phyloP scores from a whole-genome alignment of 2,888 invertebrate genomes.

The Trissoscelio sp. region DNA sequence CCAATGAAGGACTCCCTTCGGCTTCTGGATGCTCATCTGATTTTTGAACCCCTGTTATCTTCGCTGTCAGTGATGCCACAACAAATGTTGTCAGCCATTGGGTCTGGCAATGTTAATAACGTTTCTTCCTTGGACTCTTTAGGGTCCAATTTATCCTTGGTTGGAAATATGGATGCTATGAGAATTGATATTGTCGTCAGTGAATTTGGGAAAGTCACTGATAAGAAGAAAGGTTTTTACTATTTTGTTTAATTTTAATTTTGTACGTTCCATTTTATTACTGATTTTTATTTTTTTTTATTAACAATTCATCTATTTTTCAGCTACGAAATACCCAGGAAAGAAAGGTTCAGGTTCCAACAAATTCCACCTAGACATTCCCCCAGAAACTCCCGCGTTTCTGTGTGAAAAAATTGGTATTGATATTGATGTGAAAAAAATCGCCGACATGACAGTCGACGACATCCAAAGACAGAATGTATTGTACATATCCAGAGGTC shows the following conservation, averaged over 20 bases:
- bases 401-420: conserved; percentile 95
- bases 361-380: conserved; percentile 85
- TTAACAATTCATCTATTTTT: conserved; percentile 31
- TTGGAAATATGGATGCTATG: conserved; percentile 93
- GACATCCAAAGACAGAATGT: conserved; percentile 93
- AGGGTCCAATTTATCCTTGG: conserved; percentile 93
- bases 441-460: conserved; percentile 94
- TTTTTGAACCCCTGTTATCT: conserved; percentile 95
- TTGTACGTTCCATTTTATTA: no score
- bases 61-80: conserved; percentile 96
- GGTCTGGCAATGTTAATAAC: conserved; percentile 85
- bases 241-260: background rate
- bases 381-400: conserved; percentile 93
- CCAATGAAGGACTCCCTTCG: conserved; percentile 93
- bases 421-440: conserved; percentile 94
- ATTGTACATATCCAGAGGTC: conserved; percentile 93
- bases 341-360: conserved; percentile 78
- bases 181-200: conserved; percentile 97
- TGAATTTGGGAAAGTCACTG: conserved; percentile 89
- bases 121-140: conserved; percentile 92
- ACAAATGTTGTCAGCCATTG: conserved; percentile 87
- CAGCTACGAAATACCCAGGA: conserved; percentile 81
- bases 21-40: conserved; percentile 95
- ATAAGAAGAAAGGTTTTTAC: conserved; percentile 85
- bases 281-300: no score